These are phyloP conservation scores for Drosophila athabasca DNA, from an alignment of 1,140 invertebrate genomes.

Conservation along the genomic window DNA sequence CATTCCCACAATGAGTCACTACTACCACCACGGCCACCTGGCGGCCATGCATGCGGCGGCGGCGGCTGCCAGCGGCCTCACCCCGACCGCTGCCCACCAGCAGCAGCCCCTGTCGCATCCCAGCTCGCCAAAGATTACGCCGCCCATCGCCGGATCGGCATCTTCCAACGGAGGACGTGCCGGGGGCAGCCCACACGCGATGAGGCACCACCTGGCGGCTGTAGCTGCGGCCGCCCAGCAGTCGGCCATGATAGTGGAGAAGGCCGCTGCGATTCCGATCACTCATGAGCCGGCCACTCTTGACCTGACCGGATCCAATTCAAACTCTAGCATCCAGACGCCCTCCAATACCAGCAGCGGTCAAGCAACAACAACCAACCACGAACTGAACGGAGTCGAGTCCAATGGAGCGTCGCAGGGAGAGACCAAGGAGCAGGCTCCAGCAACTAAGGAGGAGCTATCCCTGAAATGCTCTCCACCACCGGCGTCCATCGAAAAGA, in stretches of 20 bases:
- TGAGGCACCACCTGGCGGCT: slow-evolving; percentile 74
- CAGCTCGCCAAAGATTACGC: slow-evolving; percentile 73
- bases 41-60: slow-evolving; percentile 75
- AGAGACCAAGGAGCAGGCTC: slow-evolving; percentile 52
- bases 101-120: slow-evolving; percentile 67
- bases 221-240: slow-evolving; percentile 64
- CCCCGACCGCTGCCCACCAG: slow-evolving; percentile 72
- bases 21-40: slow-evolving; percentile 73
- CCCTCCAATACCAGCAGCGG: slow-evolving; percentile 70
- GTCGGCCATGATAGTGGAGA: slow-evolving; percentile 58
- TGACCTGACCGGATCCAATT: slow-evolving; percentile 80
- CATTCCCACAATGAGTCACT: slow-evolving; percentile 78
- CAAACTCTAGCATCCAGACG: slow-evolving; percentile 76
- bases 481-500: slow-evolving; percentile 56
- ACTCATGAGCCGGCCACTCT: slow-evolving; percentile 75
- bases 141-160: slow-evolving; percentile 45
- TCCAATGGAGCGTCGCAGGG: slow-evolving; percentile 60
- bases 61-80: slow-evolving; percentile 59
- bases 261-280: slow-evolving; percentile 32
- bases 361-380: slow-evolving; percentile 33
- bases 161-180: slow-evolving; percentile 51
- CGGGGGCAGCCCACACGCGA: slow-evolving; percentile 71
- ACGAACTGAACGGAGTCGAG: slow-evolving; percentile 68
- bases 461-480: slow-evolving; percentile 46
- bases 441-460: slow-evolving; percentile 48